phyloP scores from a whole-genome alignment of 2,888 invertebrate genomes.

The Zele albiditarsus region DNA sequence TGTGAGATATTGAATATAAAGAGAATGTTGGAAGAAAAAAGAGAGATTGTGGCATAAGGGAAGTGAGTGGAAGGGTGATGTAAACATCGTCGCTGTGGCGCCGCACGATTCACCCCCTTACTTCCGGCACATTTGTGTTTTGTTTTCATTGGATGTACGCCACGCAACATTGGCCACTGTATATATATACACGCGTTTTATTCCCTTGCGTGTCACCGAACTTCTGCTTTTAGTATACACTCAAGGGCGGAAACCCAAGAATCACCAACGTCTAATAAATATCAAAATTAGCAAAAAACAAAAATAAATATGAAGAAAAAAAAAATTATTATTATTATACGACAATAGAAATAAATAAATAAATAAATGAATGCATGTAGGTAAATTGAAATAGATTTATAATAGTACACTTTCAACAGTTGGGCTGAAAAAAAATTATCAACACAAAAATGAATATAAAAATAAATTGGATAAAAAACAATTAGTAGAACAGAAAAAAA shows the following conservation, averaged over 20 bases:
- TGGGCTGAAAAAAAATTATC: too few species aligned
- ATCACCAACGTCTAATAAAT: not conserved
- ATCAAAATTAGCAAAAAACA: not conserved
- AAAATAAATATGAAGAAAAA: conserved; percentile 11
- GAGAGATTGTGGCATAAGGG: conserved; percentile 17
- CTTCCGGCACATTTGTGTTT: conserved; percentile 69
- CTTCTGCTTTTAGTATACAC: conserved; percentile 14
- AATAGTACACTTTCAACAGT: too few species aligned
- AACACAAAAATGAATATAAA: too few species aligned
- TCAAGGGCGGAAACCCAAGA: not conserved
- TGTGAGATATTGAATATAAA: conserved; percentile 42
- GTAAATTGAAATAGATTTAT: too few species aligned
- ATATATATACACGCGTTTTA: conserved; percentile 11
- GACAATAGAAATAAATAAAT: too few species aligned
- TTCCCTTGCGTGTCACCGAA: conserved; percentile 8
- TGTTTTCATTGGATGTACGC: conserved; percentile 62
- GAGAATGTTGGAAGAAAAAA: not conserved
- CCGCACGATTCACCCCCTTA: conserved; percentile 63
- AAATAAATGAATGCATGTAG: too few species aligned
- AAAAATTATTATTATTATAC: not conserved
- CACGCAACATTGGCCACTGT: conserved; percentile 56
- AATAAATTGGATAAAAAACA: too few species aligned
- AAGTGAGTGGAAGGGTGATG: conserved; percentile 3
- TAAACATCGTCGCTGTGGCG: conserved; percentile 64
- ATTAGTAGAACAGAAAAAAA: too few species aligned